Conservation (phyloP, 2,113 vertebrate species). For the Nothobranchius kuhntae region DNA sequence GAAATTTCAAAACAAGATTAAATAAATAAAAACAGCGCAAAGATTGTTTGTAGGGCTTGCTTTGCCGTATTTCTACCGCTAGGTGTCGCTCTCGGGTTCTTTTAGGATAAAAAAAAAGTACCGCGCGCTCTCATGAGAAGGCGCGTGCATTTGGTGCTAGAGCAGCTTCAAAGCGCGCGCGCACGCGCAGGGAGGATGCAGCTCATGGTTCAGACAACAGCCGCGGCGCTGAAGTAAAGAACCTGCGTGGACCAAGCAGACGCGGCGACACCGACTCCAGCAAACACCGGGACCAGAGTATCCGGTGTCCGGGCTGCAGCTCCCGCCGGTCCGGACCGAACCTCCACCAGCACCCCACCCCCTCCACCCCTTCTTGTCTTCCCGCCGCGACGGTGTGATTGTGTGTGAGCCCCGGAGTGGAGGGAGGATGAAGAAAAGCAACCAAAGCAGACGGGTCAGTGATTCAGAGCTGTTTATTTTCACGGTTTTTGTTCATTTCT, state of each 20-base stretch:
- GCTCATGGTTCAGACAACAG: conserved; percentile 35
- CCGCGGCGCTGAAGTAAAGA: conserved; percentile 22
- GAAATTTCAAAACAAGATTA: too few species aligned
- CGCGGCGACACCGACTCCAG: conserved; percentile 2
- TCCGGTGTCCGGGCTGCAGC: conserved; percentile 12
- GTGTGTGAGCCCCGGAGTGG: conserved; percentile 11
- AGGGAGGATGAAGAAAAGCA: conserved; percentile 87
- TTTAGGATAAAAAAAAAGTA: not conserved
- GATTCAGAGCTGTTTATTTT: not conserved
- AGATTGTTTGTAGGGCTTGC: too few species aligned
- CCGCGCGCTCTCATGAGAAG: conserved; percentile 30
- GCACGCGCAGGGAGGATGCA: conserved; percentile 49
- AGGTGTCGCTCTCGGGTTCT: conserved; percentile 19
- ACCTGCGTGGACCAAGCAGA: conserved; percentile 16
- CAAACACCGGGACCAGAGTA: conserved; percentile 2
- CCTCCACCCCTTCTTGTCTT: not conserved
- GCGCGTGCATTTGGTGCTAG: conserved; percentile 21
- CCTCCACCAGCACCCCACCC: not conserved
- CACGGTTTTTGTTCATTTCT: not conserved
- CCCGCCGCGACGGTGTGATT: conserved; percentile 13
- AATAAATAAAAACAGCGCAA: too few species aligned
- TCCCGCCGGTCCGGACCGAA: conserved; percentile 4
- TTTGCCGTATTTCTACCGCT: not conserved
- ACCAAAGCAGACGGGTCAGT: conserved; percentile 79
- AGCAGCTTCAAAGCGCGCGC: conserved; percentile 28